A percentile compares a stretch with the other conserved stretches of the same genome.
Conservation (phyloP, 2,113 vertebrate genomes). For the Cathartes aura region DNA sequence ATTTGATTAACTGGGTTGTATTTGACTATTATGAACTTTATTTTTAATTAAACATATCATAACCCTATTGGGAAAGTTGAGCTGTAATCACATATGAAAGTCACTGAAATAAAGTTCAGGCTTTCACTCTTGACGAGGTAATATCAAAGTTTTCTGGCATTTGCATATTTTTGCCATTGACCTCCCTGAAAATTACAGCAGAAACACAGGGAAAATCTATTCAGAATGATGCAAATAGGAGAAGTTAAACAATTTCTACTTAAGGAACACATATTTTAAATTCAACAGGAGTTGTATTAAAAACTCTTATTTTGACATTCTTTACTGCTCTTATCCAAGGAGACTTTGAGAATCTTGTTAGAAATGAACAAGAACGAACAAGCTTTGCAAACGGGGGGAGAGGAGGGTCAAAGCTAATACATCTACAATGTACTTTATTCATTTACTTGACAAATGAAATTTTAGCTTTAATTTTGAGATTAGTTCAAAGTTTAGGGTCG, state of each 20-base stretch:
- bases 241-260: background rate
- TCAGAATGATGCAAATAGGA: background rate
- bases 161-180: conserved; percentile 39
- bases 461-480: background rate
- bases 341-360: background rate
- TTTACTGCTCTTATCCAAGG: background rate
- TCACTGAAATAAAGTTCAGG: conserved; percentile 29
- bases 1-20: background rate
- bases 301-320: background rate
- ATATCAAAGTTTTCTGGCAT: background rate
- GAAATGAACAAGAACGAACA: background rate
- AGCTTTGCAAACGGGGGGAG: background rate
- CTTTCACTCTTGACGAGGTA: conserved; percentile 4
- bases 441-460: background rate
- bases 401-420: background rate
- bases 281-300: background rate
- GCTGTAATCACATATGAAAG: background rate
- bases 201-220: background rate
- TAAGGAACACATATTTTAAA: background rate
- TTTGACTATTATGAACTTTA: background rate
- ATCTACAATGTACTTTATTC: background rate
- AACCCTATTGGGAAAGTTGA: background rate
- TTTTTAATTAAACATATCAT: conserved; percentile 38
- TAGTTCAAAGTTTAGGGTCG: background rate
- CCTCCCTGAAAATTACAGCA: background rate